Evolutionary conservation across 1,140 invertebrate species (phyloP), one percentile per base, ranked within the genome.

Genomic region (Oppia nitens): DNA sequence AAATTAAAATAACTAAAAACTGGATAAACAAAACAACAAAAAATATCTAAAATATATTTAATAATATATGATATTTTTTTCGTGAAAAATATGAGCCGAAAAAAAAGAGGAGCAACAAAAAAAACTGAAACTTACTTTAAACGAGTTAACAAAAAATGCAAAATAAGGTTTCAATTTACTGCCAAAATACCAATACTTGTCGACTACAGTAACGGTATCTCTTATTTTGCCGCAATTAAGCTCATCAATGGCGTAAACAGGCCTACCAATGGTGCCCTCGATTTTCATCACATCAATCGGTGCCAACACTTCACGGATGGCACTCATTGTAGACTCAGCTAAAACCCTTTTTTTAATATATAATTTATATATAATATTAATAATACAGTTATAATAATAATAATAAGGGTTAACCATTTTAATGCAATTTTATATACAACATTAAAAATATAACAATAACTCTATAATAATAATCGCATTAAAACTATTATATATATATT

Each of bases 141-240:
- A 81, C 0, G 81, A 81, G 68, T 81, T 83, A 57, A 84, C 48
- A 51, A 58, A 50, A 20, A 59, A 49, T 84, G 17, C 83, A 76
- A 50, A 78, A 78, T 65, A 83, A 81, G 48, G 81, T 80, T 70
- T 81, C n/a, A 61, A 79, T 0, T 89, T 69, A 2, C 76, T 70
- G 26, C 87, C 86, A 74, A 83, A 84, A 64, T 88, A 84, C 88
- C 89, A 93, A 70, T 91, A 92, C 68, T 70, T 71, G 57, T 25
- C 59, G 59, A 58, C 53, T 54, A 40, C 55, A 60, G 28, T 23
- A 49, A 25, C 26, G 2, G 84, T 82, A 74, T 95, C 85, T 66
- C 83, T 75, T 69, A 85, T 85, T 14, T 81, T 79, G 50, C 91
- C 89, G 81, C 84, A 86, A 68, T 88, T 81, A 48, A 96, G 71